Evolutionary conservation across 2,888 invertebrate genomes (phyloP), one percentile per base, ranked within the genome.

Genomic region (Aphidius colemani): DNA sequence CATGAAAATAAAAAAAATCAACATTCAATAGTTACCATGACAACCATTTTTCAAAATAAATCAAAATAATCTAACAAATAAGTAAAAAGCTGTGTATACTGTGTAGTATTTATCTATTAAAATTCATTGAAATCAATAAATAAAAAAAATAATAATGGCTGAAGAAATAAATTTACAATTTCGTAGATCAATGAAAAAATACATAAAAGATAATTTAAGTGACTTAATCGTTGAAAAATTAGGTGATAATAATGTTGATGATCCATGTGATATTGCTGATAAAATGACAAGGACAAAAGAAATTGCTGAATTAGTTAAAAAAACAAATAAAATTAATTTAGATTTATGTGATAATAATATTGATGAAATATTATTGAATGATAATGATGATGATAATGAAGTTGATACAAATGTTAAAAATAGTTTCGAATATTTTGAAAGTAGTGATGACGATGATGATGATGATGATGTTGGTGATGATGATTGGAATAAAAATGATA

Each of bases 201-300:
- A 74, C 62, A 61, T 81, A 11, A 74, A 70, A n/a, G 75, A 79
- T 41, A 74, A 78, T 65, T 82, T 81, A 61, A 62, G 60, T 48
- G 59, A 63, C 8, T 46, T 39, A 4, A 67, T 67, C 53, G 61
- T 45, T 5, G 40, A 44, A 7, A 62, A 62, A 39, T 55, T 69
- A 59, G 46, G 50, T 48, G 56, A 30, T 39, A 66, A 65, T 13
- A 66, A 60, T 41, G 58, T 46, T n/a, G 56, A 8, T 1, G 30
- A 30, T 30, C 8, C 58, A 0, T 56, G 64, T 43, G 30, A n/a
- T 5, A 55, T 68, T 7, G 62, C 64, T 6, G 64, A 66, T 11
- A 68, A 68, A 13, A 63, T 70, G 18, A 63, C 49, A 2, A 18
- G 53, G 10, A 66, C 66, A 2, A 30, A 59, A 39, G 69, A 70